These are phyloP conservation scores for Brachyptera putata DNA, from an alignment of 2,888 invertebrate species.

Conservation along the genomic window DNA sequence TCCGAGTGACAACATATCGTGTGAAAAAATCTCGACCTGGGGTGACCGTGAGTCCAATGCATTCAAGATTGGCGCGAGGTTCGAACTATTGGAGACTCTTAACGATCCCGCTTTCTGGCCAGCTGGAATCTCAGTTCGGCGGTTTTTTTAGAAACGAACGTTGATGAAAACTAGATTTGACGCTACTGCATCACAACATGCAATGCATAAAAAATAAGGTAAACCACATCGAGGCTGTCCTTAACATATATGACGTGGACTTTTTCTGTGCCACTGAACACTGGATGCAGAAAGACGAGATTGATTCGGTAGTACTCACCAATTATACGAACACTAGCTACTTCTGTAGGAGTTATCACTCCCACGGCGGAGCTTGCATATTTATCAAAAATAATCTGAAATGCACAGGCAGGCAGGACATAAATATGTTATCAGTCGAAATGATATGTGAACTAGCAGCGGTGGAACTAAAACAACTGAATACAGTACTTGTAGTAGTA, in stretches of 20 bases:
- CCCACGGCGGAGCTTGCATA: background rate
- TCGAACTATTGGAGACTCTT: background rate
- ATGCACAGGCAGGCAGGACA: background rate
- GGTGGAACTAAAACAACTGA: background rate
- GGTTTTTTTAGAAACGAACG: background rate
- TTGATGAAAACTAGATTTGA: background rate
- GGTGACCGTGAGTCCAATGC: constrained; percentile 1
- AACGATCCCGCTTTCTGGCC: constrained; percentile 3
- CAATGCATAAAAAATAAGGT: background rate
- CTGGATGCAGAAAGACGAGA: background rate
- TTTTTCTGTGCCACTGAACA: background rate
- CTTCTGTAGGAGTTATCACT: background rate
- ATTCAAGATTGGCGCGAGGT: background rate
- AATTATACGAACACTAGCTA: background rate
- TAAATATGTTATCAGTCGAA: background rate
- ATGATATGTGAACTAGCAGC: background rate
- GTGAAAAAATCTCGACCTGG: background rate
- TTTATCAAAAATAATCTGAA: background rate
- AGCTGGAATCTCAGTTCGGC: background rate
- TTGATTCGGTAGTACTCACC: background rate
- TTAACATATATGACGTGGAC: background rate
- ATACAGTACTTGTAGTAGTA: background rate
- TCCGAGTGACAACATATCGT: background rate
- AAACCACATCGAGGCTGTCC: background rate
- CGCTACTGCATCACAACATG: background rate